These are phyloP conservation scores for Lepisosteus osseus DNA, from an alignment of 2,113 vertebrate species.

Conservation along the genomic window DNA sequence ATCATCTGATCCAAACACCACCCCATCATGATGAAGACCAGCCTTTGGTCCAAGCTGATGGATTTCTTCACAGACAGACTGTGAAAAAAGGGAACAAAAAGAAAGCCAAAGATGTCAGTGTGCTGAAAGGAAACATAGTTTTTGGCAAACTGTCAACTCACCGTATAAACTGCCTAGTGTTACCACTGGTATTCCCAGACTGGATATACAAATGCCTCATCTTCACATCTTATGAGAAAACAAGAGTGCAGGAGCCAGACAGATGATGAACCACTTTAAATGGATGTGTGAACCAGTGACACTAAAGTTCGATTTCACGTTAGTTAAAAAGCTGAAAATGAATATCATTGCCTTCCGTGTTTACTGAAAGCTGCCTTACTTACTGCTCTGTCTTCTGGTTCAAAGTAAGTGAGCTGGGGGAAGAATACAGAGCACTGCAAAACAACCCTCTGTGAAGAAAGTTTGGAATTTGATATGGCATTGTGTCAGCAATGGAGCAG, in stretches of 20 bases:
- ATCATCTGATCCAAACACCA: conserved; percentile 96
- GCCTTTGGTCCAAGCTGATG: conserved; percentile 60
- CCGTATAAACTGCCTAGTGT: not conserved
- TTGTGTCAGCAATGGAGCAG: conserved; percentile 42
- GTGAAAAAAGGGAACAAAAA: conserved; percentile 43
- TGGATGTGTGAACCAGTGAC: not conserved
- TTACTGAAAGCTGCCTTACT: not conserved
- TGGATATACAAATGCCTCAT: not conserved
- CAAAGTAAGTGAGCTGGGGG: not conserved
- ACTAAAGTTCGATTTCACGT: not conserved
- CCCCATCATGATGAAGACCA: conserved; percentile 86
- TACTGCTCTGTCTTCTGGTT: not conserved
- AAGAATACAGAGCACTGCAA: conserved; percentile 10
- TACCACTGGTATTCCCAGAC: not conserved
- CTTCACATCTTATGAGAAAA: no score
- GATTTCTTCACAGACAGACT: conserved; percentile 88
- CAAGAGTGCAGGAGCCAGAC: no score
- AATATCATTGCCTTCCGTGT: not conserved
- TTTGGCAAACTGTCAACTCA: not conserved
- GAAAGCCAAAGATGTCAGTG: conserved; percentile 18
- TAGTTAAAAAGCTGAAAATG: no score
- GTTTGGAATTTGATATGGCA: conserved; percentile 42
- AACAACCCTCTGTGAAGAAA: conserved; percentile 18
- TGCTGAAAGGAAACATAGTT: not conserved
- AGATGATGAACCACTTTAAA: not conserved